These are phyloP conservation scores for Lycaena phlaeas DNA, from an alignment of 2,888 invertebrate species.

Conservation along the genomic window DNA sequence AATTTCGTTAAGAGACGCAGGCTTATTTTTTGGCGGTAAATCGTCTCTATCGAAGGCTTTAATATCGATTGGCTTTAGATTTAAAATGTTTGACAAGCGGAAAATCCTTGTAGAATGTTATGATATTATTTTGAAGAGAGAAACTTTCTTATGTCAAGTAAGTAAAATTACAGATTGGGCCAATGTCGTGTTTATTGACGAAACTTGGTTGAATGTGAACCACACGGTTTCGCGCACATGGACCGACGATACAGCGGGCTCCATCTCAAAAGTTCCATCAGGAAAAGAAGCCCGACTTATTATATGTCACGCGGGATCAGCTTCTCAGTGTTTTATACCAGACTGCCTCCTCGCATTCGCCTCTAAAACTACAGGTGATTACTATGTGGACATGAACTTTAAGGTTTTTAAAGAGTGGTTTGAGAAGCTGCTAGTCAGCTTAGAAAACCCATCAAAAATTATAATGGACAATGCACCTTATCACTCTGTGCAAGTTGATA, in stretches of 20 bases:
- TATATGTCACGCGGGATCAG: slow-evolving; percentile 5
- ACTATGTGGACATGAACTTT: slow-evolving; percentile 1
- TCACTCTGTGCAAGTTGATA: too few species aligned
- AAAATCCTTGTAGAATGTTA: neutral
- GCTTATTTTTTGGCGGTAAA: slow-evolving; percentile 5
- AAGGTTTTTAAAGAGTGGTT: neutral
- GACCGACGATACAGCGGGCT: neutral
- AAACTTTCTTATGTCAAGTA: too few species aligned
- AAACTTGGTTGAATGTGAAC: neutral
- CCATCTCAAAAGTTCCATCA: slow-evolving; percentile 1
- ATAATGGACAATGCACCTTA: too few species aligned
- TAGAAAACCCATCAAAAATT: too few species aligned
- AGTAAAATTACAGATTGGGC: neutral
- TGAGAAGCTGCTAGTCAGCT: neutral
- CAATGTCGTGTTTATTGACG: too few species aligned
- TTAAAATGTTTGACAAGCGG: neutral
- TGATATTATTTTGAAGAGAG: too few species aligned
- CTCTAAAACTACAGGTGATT: too few species aligned
- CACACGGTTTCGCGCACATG: neutral
- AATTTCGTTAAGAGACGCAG: neutral
- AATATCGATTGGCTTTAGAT: neutral
- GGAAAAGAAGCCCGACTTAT: slow-evolving; percentile 6
- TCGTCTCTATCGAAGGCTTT: neutral
- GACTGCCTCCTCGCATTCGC: slow-evolving; percentile 6
- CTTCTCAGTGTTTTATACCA: slow-evolving; percentile 17